Base-by-base conservation (phyloP, 1,140 invertebrate genomes). In the Epicauta chinensis region DNA sequence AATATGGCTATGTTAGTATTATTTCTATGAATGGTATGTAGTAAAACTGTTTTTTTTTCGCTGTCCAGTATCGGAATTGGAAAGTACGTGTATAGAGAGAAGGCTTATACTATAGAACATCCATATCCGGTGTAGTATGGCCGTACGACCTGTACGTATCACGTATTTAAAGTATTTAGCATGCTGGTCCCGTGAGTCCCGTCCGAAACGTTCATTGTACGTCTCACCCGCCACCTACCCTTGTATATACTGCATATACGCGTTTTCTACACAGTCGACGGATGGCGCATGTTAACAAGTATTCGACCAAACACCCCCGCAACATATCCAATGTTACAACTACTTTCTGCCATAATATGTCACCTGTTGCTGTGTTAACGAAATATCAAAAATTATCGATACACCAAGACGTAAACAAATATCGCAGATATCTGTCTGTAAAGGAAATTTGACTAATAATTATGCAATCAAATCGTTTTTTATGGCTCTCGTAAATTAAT, bases 171-270 rank as follows among this genome's bases (percentile, higher is more conserved):
- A 47, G 32, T 46, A 55, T 51, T 55, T 55, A 55, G 53, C 48
- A 55, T 55, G 32, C 53, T 42, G 48, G 47, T 44, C 42, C 40
- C 53, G 48, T 55, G 47, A 40, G 49, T 31, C 47, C 47, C 30
- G 40, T 46, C 52, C 53, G 40, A 41, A 55, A 55, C 53, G 53
- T 55, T 55, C 48, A 51, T 55, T 55, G 53, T 55, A 45, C 53
- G 53, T 55, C 46, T 50, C 48, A 35, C 53, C 47, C 47, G 47
- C 53, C 40, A 50, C 42, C 53, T 35, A 35, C 43, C 17, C 10
- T 11, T 34, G 32, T 34, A 11, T 12, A 34, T 34, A n/a, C 48
- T 51, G 41, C 43, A 50, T 34, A 49, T 49, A 50, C 47, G 45
- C 40, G 36, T 34, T 41, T 23, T 47, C 45, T 49, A 55, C 23